Evolutionary conservation across 2,888 invertebrate species (phyloP).

Genomic region (Opisthograptis luteolata): DNA sequence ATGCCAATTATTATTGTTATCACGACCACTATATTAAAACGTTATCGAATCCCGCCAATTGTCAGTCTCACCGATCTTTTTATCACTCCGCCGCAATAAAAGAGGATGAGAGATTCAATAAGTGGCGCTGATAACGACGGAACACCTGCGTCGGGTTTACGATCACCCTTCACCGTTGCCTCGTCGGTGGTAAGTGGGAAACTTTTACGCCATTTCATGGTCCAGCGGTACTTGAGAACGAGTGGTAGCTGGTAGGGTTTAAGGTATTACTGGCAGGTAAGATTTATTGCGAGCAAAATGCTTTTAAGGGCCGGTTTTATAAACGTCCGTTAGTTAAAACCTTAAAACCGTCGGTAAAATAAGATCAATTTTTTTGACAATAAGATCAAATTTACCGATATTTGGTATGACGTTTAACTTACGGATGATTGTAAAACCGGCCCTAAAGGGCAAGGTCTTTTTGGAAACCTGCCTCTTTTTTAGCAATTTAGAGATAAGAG

Average conservation of each 20-base stretch:
- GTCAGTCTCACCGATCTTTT: constrained; percentile 33
- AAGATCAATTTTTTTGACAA: too few relatives aligned
- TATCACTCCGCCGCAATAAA: constrained; percentile 54
- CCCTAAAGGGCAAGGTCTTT: too few relatives aligned
- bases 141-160: constrained; percentile 43
- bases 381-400: too few relatives aligned
- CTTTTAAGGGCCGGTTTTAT: not conserved
- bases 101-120: constrained; percentile 62
- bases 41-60: not conserved
- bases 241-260: constrained; percentile 7
- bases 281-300: not conserved
- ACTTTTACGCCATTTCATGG: constrained; percentile 24
- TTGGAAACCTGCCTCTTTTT: too few relatives aligned
- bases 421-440: too few relatives aligned
- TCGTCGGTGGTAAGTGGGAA: constrained; percentile 1
- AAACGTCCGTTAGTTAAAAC: not conserved
- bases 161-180: constrained; percentile 18
- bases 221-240: constrained; percentile 24
- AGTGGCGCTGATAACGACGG: constrained; percentile 52
- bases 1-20: too few relatives aligned
- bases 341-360: too few relatives aligned
- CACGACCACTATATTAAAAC: not conserved
- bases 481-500: too few relatives aligned
- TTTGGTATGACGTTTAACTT: too few relatives aligned
- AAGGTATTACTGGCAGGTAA: constrained; percentile 15